Evolutionary conservation across 2,797 vertebrate species (phyloP).

Genomic region (Cyprinella venusta): DNA sequence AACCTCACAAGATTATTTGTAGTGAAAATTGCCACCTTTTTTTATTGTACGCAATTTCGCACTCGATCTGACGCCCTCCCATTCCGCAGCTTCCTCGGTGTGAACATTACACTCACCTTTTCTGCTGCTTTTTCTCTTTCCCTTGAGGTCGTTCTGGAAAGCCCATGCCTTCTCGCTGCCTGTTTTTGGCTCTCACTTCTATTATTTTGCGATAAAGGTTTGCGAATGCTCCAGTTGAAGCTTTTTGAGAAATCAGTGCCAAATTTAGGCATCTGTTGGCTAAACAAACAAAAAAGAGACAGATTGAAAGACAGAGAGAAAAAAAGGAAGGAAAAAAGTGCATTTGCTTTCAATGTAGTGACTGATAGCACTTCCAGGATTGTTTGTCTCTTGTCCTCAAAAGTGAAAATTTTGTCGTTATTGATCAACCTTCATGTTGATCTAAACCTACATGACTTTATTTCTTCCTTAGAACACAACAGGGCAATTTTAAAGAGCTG

Average conservation of each 20-base stretch:
- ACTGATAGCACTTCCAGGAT: background rate
- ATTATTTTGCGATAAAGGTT: slow-evolving; percentile 33
- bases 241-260: slow-evolving; percentile 23
- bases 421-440: background rate
- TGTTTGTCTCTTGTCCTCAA: background rate
- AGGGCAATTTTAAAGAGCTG: background rate
- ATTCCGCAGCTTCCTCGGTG: slow-evolving; percentile 4
- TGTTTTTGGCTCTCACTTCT: slow-evolving; percentile 15
- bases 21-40: slow-evolving; percentile 31
- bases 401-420: background rate
- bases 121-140: background rate
- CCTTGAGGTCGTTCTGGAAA: slow-evolving; percentile 13
- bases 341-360: background rate
- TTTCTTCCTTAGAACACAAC: background rate
- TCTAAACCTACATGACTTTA: background rate
- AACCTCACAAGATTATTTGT: slow-evolving; percentile 31
- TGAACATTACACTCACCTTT: slow-evolving; percentile 27
- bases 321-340: background rate
- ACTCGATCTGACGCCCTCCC: slow-evolving; percentile 9
- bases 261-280: slow-evolving; percentile 31
- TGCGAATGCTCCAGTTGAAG: slow-evolving; percentile 18
- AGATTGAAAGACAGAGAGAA: slow-evolving; percentile 7
- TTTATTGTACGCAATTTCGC: slow-evolving; percentile 27
- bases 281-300: background rate
- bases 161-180: background rate